Evolutionary conservation across 53 echinoderm and acorn worm genomes (phyloP).

Genomic region (Apostichopus leukothele): DNA sequence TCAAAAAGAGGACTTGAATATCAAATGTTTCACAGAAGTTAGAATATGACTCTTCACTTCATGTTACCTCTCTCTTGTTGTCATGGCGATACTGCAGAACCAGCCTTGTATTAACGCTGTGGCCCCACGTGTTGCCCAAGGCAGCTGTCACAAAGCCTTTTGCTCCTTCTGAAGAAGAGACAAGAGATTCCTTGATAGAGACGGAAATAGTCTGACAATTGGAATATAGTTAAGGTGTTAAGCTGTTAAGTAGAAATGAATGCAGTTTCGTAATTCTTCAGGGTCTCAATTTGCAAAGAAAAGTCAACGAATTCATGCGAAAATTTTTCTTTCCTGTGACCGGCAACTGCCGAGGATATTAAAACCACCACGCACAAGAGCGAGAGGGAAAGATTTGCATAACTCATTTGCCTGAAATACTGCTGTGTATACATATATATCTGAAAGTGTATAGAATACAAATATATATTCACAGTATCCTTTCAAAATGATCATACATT

Average conservation of each 20-base stretch:
- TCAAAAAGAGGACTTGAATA: not conserved
- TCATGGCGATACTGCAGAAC: conserved; percentile 81
- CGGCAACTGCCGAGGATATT: not conserved
- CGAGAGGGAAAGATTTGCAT: not conserved
- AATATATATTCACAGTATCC: no score
- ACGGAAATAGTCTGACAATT: conserved; percentile 32
- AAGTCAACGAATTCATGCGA: conserved; percentile 30
- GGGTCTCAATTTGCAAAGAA: conserved; percentile 19
- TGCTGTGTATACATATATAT: no score
- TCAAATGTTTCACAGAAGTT: conserved; percentile 1
- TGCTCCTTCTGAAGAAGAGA: conserved; percentile 32
- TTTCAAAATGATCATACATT: no score
- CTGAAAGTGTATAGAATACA: no score
- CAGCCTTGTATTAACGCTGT: conserved; percentile 89
- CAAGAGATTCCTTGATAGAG: conserved; percentile 25
- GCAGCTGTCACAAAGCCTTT: conserved; percentile 83
- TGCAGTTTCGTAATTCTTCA: not conserved
- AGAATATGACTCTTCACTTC: not conserved
- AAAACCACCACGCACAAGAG: not conserved
- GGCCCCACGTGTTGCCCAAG: conserved; percentile 97
- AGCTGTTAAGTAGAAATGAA: conserved; percentile 29
- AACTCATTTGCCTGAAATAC: not conserved
- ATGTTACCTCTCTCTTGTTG: conserved; percentile 71
- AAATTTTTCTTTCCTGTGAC: conserved; percentile 17
- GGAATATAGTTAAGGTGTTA: conserved; percentile 42